phyloP scores from a whole-genome alignment of 2,888 invertebrate species.

The Celastrina argiolus region DNA sequence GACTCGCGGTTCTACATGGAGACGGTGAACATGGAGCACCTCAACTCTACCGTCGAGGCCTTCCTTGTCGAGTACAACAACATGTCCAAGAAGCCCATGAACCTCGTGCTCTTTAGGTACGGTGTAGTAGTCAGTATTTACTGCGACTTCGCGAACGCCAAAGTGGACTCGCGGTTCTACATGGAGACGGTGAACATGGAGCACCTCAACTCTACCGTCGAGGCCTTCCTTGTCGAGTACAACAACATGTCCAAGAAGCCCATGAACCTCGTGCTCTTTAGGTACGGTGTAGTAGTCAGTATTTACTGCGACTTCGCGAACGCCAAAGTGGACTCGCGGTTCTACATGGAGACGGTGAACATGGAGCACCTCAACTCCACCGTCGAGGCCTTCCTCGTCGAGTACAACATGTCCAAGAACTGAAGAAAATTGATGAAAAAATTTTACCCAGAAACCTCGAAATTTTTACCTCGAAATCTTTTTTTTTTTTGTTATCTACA shows the following conservation, averaged over 20 bases:
- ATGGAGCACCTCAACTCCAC: constrained; percentile 87
- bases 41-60: constrained; percentile 90
- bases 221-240: constrained; percentile 92
- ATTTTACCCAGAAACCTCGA: constrained; percentile 97
- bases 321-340: constrained; percentile 91
- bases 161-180: constrained; percentile 92
- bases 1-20: constrained; percentile 93
- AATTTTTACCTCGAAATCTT: no score
- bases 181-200: constrained; percentile 92
- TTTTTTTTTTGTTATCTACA: no score
- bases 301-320: constrained; percentile 83
- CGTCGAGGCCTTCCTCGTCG: constrained; percentile 92
- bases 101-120: constrained; percentile 91
- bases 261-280: constrained; percentile 95
- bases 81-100: constrained; percentile 98
- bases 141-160: constrained; percentile 89
- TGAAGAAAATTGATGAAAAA: no score
- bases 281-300: constrained; percentile 60
- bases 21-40: constrained; percentile 87
- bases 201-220: constrained; percentile 87
- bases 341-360: constrained; percentile 93
- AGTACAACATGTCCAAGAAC: constrained; percentile 97
- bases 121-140: background rate
- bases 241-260: constrained; percentile 98
- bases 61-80: constrained; percentile 95